Base-by-base conservation (phyloP, 2,797 vertebrate species). In the Gymnodraco acuticeps region DNA sequence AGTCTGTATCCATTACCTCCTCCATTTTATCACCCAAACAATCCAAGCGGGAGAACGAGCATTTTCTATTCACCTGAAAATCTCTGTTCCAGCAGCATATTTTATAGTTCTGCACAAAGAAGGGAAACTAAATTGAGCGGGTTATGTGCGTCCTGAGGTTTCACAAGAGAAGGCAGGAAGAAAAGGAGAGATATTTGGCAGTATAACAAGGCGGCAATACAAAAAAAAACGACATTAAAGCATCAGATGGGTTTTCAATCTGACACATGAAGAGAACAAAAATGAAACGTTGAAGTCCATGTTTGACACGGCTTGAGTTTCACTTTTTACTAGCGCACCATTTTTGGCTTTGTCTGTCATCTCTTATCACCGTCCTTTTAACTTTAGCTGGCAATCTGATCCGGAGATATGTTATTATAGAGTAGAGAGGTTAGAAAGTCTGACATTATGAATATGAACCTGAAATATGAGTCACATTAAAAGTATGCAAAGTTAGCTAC, bases 121-220 rank as follows among this genome's bases (percentile, higher is more conserved):
- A 64, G 38, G 3, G 55, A 9, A 75, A 61, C 8, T 72, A 60
- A 74, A 81, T 13, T 55, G 50, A 84, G 72, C 69, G 61, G 54
- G 52, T 42, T 54, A 23, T 62, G 70, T 62, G 74, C 46, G 72
- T 63, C 33, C 15, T 43, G 65, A 64, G 62, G 59, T 67, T 76
- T 85, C 53, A 64, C 31, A 46, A 76, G 54, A 56, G 17, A 72
- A 47, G 78, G 48, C 64, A 75, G 58, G 20, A 71, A 47, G 76
- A 53, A 74, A 75, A 73, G 73, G 51, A 65, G 50, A 47, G 51
- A 67, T 41, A 64, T 73, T 78, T 75, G 76, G 75, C 73, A 80
- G 81, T 33, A 41, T 4, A 62, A 52, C 19, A 69, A 51, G 58
- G 64, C 75, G 74, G 68, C 50, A 75, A 74, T 52, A 61, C 5